A percentile compares a stretch with the other conserved stretches of the same genome.
Conservation (phyloP, 2,113 vertebrate species). For the Glaucomys volans region DNA sequence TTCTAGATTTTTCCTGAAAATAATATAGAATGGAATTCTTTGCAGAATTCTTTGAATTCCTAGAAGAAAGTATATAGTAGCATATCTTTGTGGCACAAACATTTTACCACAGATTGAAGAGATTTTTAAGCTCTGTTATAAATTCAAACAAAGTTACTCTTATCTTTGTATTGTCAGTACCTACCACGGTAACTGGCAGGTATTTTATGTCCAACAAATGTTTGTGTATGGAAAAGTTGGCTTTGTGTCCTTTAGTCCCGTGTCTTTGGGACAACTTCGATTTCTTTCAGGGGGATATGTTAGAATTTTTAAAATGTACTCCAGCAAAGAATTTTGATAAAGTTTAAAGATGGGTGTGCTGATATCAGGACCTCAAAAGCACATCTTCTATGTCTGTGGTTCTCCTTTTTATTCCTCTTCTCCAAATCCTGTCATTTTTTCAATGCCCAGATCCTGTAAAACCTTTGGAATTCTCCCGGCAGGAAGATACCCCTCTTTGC, state of each 20-base stretch:
- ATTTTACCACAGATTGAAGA: constrained; percentile 39
- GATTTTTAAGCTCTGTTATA: constrained; percentile 30
- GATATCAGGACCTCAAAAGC: background rate
- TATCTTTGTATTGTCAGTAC: background rate
- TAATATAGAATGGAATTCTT: constrained; percentile 43
- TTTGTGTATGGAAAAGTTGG: background rate
- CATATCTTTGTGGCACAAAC: background rate
- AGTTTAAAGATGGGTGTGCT: background rate
- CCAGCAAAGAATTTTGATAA: background rate
- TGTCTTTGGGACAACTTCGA: background rate
- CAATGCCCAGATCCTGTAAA: constrained; percentile 21
- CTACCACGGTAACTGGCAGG: background rate
- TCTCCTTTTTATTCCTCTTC: constrained; percentile 9
- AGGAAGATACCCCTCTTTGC: background rate
- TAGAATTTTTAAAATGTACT: constrained; percentile 9
- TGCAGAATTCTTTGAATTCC: constrained; percentile 20
- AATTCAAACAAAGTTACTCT: constrained; percentile 19
- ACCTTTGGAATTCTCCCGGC: background rate
- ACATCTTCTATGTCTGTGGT: background rate
- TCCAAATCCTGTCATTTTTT: background rate
- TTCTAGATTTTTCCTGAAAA: constrained; percentile 55
- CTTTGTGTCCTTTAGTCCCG: constrained; percentile 16
- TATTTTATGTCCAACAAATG: constrained; percentile 31
- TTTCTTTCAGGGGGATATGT: constrained; percentile 1
- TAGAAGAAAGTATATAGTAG: constrained; percentile 4